Conservation (phyloP, 2,113 vertebrate species). For the Thamnaconus septentrionalis region DNA sequence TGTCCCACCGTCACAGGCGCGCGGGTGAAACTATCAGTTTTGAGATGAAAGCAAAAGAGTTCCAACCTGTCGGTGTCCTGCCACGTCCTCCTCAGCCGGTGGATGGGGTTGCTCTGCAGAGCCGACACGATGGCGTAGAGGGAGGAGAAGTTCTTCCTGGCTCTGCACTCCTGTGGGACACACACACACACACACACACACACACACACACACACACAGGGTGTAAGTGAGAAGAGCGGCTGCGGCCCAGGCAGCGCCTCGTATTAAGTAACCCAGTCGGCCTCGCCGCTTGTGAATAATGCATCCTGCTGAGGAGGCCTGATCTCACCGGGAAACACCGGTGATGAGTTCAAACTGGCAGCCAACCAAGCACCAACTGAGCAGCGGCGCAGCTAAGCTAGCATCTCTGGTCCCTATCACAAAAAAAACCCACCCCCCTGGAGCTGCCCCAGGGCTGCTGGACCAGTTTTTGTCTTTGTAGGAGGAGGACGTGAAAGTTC, state of each 20-base stretch:
- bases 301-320: too few relatives aligned
- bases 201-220: background rate
- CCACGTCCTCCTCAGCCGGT: slow-evolving; percentile 87
- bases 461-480: too few relatives aligned
- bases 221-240: slow-evolving; percentile 39
- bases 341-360: too few relatives aligned
- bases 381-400: too few relatives aligned
- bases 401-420: too few relatives aligned
- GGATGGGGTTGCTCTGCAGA: slow-evolving; percentile 86
- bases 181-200: background rate
- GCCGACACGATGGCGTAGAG: slow-evolving; percentile 87
- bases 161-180: slow-evolving; percentile 34
- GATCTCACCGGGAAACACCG: too few relatives aligned
- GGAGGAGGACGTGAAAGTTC: too few relatives aligned
- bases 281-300: slow-evolving; percentile 14
- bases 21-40: background rate
- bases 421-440: too few relatives aligned
- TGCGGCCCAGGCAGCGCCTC: slow-evolving; percentile 6
- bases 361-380: too few relatives aligned
- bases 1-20: background rate
- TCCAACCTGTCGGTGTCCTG: slow-evolving; percentile 85
- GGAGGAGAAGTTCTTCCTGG: slow-evolving; percentile 88
- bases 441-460: too few relatives aligned
- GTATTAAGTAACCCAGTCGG: slow-evolving; percentile 31
- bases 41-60: background rate